A percentile compares a stretch with the other conserved stretches of the same genome.
Evolutionary conservation across 1,140 invertebrate genomes (phyloP).

Genomic region (Platyscapa corneri): DNA sequence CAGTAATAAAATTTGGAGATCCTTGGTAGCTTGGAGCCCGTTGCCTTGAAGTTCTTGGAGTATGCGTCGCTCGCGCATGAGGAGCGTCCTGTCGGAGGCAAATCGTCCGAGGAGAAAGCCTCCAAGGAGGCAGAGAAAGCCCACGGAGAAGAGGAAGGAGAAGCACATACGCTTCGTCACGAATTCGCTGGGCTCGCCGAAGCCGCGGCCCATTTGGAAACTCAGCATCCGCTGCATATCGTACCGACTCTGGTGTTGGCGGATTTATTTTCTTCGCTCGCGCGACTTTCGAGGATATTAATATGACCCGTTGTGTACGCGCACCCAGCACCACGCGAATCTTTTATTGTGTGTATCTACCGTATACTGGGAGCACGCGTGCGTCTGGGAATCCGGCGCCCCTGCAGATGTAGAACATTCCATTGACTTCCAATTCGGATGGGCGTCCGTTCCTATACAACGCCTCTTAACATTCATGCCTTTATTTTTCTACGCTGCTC

Average conservation of each 20-base stretch:
- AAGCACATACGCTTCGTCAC: conserved; percentile 75
- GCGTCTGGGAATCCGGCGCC: not conserved
- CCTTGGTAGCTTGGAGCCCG: conserved; percentile 54
- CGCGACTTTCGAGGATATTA: conserved; percentile 29
- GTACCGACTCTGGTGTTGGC: not conserved
- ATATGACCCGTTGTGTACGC: not conserved
- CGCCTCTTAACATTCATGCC: not conserved
- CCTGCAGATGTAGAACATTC: not conserved
- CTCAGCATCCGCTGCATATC: conserved; percentile 72
- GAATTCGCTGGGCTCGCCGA: conserved; percentile 69
- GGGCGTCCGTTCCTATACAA: not conserved
- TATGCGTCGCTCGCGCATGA: conserved; percentile 60
- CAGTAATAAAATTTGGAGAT: conserved; percentile 60
- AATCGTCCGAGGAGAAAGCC: conserved; percentile 73
- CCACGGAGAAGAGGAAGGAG: conserved; percentile 72
- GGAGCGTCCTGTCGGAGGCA: conserved; percentile 64
- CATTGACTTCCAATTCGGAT: conserved; percentile 19
- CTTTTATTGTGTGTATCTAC: conserved; percentile 31
- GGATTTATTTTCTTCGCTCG: conserved; percentile 30
- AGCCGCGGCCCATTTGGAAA: conserved; percentile 67
- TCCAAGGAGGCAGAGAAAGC: conserved; percentile 72
- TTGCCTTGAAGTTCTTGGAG: conserved; percentile 64
- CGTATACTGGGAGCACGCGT: not conserved
- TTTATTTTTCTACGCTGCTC: not conserved
- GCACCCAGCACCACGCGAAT: not conserved